Evolutionary conservation across 2,113 vertebrate species (phyloP).

Genomic region (Platichthys flesus): DNA sequence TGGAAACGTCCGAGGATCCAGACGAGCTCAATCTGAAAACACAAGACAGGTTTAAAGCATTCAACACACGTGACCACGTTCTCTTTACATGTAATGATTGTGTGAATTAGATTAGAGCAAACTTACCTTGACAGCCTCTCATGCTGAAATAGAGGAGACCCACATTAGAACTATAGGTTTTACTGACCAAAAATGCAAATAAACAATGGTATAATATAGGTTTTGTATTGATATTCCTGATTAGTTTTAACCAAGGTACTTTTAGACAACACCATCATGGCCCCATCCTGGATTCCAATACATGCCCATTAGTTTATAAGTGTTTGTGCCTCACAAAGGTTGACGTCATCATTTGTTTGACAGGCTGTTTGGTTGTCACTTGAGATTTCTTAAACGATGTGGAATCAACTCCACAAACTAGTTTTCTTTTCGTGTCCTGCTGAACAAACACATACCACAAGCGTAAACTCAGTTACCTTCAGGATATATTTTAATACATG

Average conservation of each 20-base stretch:
- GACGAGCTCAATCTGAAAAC: constrained; percentile 83
- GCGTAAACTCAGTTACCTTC: not conserved
- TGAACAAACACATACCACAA: not conserved
- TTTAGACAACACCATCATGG: not conserved
- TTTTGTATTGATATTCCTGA: not conserved
- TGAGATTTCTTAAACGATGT: constrained; percentile 1
- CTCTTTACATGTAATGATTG: not conserved
- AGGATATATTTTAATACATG: not conserved
- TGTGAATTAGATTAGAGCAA: constrained; percentile 17
- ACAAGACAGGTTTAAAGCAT: not conserved
- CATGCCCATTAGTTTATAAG: constrained; percentile 5
- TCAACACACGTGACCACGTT: too few species aligned
- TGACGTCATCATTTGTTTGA: constrained; percentile 1
- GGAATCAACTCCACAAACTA: not conserved
- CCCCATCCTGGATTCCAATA: not conserved
- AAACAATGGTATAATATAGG: not conserved
- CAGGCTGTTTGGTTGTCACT: not conserved
- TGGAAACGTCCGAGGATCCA: constrained; percentile 71
- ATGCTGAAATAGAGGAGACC: constrained; percentile 83
- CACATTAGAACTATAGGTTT: constrained; percentile 29
- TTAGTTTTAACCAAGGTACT: not conserved
- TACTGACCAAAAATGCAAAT: not conserved
- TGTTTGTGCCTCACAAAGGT: constrained; percentile 12
- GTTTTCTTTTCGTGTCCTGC: not conserved
- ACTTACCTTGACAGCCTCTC: constrained; percentile 91